phyloP scores from a whole-genome alignment of 2,888 invertebrate species.

The Mayetiola destructor region DNA sequence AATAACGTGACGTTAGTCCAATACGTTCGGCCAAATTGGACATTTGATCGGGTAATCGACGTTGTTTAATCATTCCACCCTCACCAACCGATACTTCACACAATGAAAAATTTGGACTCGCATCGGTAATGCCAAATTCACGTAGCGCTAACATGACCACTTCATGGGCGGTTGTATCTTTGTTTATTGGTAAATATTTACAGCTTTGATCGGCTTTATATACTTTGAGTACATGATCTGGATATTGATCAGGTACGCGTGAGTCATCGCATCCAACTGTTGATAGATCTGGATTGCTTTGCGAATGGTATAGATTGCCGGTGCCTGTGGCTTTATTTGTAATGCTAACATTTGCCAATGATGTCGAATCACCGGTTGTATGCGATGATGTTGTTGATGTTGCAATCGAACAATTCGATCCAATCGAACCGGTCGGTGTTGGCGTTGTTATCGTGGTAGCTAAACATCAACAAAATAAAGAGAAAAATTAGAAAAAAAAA shows the following conservation, averaged over 20 bases:
- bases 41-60: conserved; percentile 83
- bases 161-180: conserved; percentile 76
- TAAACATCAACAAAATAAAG: neutral
- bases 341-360: neutral
- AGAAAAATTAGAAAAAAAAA: neutral
- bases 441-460: conserved; percentile 14
- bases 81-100: conserved; percentile 95
- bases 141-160: conserved; percentile 94
- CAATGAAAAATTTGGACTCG: conserved; percentile 84
- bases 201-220: conserved; percentile 94
- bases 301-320: conserved; percentile 63
- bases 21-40: conserved; percentile 94
- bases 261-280: conserved; percentile 65
- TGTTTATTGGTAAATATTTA: conserved; percentile 92
- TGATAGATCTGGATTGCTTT: conserved; percentile 78
- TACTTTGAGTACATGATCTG: conserved; percentile 93
- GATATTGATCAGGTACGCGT: conserved; percentile 68
- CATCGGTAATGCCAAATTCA: conserved; percentile 90
- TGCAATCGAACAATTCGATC: conserved; percentile 13
- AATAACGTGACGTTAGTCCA: conserved; percentile 79
- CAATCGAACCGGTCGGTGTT: conserved; percentile 15
- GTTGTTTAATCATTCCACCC: conserved; percentile 91
- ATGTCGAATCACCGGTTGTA: conserved; percentile 1
- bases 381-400: conserved; percentile 22
- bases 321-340: neutral